Evolutionary conservation across 2,797 vertebrate species (phyloP), one percentile per base, ranked within the genome.

Genomic region (Pangasius macronema): DNA sequence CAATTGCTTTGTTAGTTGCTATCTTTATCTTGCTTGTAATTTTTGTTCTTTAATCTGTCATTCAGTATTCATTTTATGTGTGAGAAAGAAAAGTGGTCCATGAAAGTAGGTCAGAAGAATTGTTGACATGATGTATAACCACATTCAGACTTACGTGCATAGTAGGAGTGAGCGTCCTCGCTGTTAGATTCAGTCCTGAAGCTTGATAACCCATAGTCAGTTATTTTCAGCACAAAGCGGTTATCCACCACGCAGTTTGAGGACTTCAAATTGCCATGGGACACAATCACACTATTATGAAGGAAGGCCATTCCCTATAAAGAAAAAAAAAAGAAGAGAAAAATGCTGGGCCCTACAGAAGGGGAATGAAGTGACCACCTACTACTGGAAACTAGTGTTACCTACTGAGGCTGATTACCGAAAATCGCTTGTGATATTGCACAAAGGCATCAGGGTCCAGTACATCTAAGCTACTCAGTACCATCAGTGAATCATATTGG

Each of bases 211-310:
- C 98, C 98, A 0, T 98, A 98, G 93, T 99, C 98, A 0, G 98
- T 98, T 95, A 99, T 97, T 94, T 98, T 99, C 86, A 99, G 95
- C 84, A 99, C 98, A 2, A 99, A 99, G 87, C 98, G 97, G 24
- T 97, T 97, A 81, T 99, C 98, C 2, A 99, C 98, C 18, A 99
- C 97, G 0, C 98, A 99, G 96, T 99, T 99, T 63, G 97, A 98
- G 0, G 98, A 99, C 92, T 98, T 99, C 84, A 99, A 96, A 93
- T 97, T 99, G 11, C 98, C 98, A 0, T 98, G 97, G 86, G 96
- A 97, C 55, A 95, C 16, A 57, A 98, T 97, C 85, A 96, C 96
- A 1, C 97, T 97, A 65, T 96, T 97, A 93, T 99, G 98, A 46
- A 99, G 96, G 90, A 98, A 99, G 1, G 96, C 93, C 97, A 99